phyloP scores from a whole-genome alignment of 2,888 invertebrate species.

The Acronicta leporina region DNA sequence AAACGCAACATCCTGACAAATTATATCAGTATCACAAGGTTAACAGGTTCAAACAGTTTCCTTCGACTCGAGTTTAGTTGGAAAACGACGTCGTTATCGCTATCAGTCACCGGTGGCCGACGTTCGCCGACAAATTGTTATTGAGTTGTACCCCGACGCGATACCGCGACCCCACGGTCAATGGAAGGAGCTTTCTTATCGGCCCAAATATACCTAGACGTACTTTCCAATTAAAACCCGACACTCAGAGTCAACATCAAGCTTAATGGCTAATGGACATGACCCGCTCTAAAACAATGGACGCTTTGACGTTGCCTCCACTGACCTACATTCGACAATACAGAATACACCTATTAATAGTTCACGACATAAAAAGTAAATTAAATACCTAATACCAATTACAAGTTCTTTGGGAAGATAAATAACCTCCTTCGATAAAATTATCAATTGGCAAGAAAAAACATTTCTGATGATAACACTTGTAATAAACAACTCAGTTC shows the following conservation, averaged over 20 bases:
- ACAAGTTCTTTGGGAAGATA: constrained; percentile 19
- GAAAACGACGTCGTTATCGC: constrained; percentile 48
- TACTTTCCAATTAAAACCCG: constrained; percentile 54
- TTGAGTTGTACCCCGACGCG: constrained; percentile 54
- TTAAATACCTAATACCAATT: constrained; percentile 16
- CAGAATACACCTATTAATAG: constrained; percentile 29
- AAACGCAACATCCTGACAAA: constrained; percentile 46
- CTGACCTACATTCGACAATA: constrained; percentile 54
- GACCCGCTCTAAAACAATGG: constrained; percentile 49
- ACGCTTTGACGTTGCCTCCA: constrained; percentile 49
- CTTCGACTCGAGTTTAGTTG: constrained; percentile 48
- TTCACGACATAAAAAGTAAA: constrained; percentile 31
- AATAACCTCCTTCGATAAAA: constrained; percentile 41
- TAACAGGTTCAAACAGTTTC: constrained; percentile 50
- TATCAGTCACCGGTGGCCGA: constrained; percentile 56
- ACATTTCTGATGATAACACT: constrained; percentile 43
- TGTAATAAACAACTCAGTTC: constrained; percentile 34
- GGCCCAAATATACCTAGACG: constrained; percentile 30
- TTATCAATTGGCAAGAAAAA: constrained; percentile 46
- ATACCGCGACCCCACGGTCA: constrained; percentile 62
- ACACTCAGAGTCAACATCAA: constrained; percentile 47
- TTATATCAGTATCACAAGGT: constrained; percentile 43
- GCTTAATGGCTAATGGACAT: constrained; percentile 54
- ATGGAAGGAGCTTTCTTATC: constrained; percentile 62
- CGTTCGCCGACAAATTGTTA: constrained; percentile 67